Evolutionary conservation across 2,888 invertebrate species (phyloP).

Genomic region (Aporophyla nigra): DNA sequence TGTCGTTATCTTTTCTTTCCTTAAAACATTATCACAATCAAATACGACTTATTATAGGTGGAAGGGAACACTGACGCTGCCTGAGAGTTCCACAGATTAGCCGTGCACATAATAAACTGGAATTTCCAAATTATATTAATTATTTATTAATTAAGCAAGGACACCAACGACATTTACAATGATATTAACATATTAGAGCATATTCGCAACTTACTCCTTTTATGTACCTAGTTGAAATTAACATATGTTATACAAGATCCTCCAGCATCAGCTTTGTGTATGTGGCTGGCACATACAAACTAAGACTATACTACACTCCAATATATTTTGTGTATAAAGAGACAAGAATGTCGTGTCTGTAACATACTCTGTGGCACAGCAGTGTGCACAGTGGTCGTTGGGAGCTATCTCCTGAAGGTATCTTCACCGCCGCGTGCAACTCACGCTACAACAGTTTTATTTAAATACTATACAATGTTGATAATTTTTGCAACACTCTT

Average conservation of each 20-base stretch:
- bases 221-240: background rate
- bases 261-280: background rate
- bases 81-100: background rate
- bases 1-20: background rate
- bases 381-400: conserved; percentile 43
- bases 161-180: no score
- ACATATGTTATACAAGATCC: background rate
- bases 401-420: conserved; percentile 55
- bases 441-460: conserved; percentile 45
- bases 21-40: no score
- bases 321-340: background rate
- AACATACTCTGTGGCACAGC: conserved; percentile 7
- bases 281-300: background rate
- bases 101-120: background rate
- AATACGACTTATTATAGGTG: no score
- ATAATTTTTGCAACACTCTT: conserved; percentile 10
- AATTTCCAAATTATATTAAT: no score
- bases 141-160: no score
- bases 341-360: conserved; percentile 13
- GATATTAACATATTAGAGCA: no score
- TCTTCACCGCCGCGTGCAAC: conserved; percentile 33
- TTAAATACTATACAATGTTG: conserved; percentile 35
- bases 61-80: background rate
- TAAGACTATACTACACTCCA: background rate
- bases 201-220: background rate